These are phyloP conservation scores for Fragum sueziense DNA, from an alignment of 2,888 invertebrate species.

Conservation along the genomic window DNA sequence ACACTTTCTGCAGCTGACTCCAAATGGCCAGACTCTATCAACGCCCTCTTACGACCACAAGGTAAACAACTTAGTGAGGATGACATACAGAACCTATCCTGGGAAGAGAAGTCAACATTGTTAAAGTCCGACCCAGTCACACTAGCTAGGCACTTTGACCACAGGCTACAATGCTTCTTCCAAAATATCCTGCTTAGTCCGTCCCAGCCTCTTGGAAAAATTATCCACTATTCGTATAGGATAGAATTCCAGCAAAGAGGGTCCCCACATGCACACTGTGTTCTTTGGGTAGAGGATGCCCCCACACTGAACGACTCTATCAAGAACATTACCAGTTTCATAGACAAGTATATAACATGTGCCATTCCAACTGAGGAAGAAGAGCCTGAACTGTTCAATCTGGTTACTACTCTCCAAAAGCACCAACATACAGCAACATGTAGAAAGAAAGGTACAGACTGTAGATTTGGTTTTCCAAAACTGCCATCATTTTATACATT, in stretches of 20 bases:
- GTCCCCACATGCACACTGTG: constrained; percentile 51
- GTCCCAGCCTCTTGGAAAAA: constrained; percentile 39
- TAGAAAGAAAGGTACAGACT: constrained; percentile 31
- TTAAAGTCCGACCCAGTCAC: constrained; percentile 63
- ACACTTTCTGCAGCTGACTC: constrained; percentile 67
- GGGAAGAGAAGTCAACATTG: constrained; percentile 53
- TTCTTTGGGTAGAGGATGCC: constrained; percentile 50
- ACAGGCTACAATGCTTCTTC: constrained; percentile 55
- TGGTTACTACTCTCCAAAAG: constrained; percentile 37
- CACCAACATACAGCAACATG: constrained; percentile 46
- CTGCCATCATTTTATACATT: constrained; percentile 26
- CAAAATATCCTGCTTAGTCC: constrained; percentile 42
- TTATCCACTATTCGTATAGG: constrained; percentile 45
- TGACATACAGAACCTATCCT: constrained; percentile 47
- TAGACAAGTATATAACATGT: constrained; percentile 26
- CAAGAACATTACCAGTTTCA: constrained; percentile 22
- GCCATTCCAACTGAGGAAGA: constrained; percentile 28
- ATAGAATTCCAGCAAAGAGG: constrained; percentile 60
- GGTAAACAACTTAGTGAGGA: constrained; percentile 35
- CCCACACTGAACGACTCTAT: constrained; percentile 23
- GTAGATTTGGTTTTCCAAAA: constrained; percentile 41
- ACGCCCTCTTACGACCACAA: constrained; percentile 45
- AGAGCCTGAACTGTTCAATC: constrained; percentile 19
- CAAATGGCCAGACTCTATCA: constrained; percentile 63
- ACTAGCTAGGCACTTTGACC: constrained; percentile 62